Base-by-base conservation (phyloP, 2,113 vertebrate genomes). In the Neodontobutis hainanensis region DNA sequence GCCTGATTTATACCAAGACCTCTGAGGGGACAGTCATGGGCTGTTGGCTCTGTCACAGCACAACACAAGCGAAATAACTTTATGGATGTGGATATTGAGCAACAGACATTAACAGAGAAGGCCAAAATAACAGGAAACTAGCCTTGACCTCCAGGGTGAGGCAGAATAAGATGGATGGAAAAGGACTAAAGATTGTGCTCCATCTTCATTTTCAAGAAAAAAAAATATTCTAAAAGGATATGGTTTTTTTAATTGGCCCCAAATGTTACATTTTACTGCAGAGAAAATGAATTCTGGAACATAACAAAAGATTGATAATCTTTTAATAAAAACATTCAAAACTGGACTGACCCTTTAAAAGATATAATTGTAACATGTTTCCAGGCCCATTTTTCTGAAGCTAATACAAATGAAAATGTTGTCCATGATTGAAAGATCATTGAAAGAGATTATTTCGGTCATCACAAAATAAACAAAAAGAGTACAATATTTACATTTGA, bases 61-160 rank as follows among this genome's bases (percentile, higher is more conserved):
- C 75, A 88, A 82, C 78, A 77, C 73, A 77, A 76, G 74, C 78
- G 61, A 81, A 81, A 86, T 83, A 83, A 80, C 85, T 84, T 83
- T 80, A 87, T 86, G 85, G 77, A 81, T 73, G 75, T 77, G 84
- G 87, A 79, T 73, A 78, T 77, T 68, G 79, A 86, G 81, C 75
- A 79, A 80, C 69, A 84, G 76, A 85, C 85, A 86, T 77, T 70
- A 82, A 78, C 76, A 61, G 58, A 50, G 68, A 70, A 50, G 70
- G 82, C 42, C 84, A 85, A 65, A 90, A 89, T 83, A 90, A 90
- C 87, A 90, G 88, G 86, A 90, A 87, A 65, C 63, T 40, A 70
- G 72, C 85, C 80, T 84, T 85, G 87, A 88, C 86, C 87, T 85
- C 70, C 56, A 12, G 46, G 70, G 50, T 52, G 75, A 70, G 61